A percentile compares a stretch with the other conserved stretches of the same genome.
Conservation (phyloP, 2,888 invertebrate genomes). For the Drosophila glabriapex region DNA sequence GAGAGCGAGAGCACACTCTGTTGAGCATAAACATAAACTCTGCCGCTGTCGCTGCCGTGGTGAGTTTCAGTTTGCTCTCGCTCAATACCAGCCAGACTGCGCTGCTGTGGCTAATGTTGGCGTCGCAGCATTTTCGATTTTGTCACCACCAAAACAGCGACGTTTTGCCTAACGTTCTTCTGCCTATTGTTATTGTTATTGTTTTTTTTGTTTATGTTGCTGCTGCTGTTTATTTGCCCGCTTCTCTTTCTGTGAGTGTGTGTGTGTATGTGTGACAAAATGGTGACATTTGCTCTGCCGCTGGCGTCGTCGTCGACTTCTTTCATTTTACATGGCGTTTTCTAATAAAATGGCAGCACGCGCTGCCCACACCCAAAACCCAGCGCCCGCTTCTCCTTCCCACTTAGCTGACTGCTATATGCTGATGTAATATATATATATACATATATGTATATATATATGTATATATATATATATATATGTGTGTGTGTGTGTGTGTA, state of each 20-base stretch:
- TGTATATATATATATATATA: not conserved
- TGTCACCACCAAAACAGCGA: conserved; percentile 48
- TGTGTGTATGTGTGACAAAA: conserved; percentile 66
- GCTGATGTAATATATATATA: conserved; percentile 30
- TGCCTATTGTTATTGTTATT: conserved; percentile 27
- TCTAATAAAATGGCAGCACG: conserved; percentile 80
- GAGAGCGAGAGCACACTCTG: conserved; percentile 36
- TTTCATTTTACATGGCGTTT: conserved; percentile 75
- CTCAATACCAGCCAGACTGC: not conserved
- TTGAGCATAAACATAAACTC: conserved; percentile 18
- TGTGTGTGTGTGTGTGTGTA: conserved; percentile 4
- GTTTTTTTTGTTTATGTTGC: conserved; percentile 28
- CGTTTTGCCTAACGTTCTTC: conserved; percentile 24
- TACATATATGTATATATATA: not conserved
- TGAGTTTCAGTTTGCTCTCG: conserved; percentile 48
- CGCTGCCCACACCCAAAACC: conserved; percentile 43
- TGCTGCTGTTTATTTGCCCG: conserved; percentile 53
- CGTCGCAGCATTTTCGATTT: conserved; percentile 38
- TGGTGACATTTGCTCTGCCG: conserved; percentile 72
- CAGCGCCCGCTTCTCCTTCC: not conserved
- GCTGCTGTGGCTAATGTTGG: conserved; percentile 29
- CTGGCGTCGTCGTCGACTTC: conserved; percentile 8
- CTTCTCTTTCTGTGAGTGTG: conserved; percentile 24
- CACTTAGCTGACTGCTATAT: conserved; percentile 3
- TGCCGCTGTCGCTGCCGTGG: conserved; percentile 49